A percentile compares a stretch with the other conserved stretches of the same genome.
Conservation (phyloP, 2,888 invertebrate species). For the Eledone cirrhosa region DNA sequence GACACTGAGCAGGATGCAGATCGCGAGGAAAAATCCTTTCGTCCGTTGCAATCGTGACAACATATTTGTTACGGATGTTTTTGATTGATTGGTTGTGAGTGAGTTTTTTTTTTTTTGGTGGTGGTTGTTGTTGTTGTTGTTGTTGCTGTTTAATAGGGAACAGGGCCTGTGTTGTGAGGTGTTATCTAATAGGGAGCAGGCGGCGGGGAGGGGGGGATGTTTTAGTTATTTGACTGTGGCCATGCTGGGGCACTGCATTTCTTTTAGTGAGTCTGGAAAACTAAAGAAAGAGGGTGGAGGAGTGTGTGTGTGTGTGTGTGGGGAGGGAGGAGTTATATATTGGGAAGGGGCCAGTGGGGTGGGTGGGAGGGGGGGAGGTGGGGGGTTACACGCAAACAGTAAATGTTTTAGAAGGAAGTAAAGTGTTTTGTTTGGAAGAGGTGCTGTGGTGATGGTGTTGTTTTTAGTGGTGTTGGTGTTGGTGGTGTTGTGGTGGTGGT, state of each 20-base stretch:
- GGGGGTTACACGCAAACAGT: too few relatives aligned
- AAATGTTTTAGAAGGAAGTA: too few relatives aligned
- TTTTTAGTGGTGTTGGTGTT: too few relatives aligned
- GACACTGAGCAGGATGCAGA: conserved; percentile 30
- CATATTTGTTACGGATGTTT: not conserved
- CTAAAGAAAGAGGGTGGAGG: not conserved
- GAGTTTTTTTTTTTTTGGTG: not conserved
- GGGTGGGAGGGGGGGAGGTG: too few relatives aligned
- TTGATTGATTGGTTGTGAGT: not conserved
- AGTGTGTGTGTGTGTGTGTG: not conserved
- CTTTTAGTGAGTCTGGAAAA: not conserved
- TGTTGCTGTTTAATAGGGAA: not conserved
- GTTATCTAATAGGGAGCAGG: not conserved
- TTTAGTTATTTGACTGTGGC: too few relatives aligned
- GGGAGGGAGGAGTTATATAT: not conserved
- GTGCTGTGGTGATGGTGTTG: too few relatives aligned
- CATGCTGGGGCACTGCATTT: too few relatives aligned
- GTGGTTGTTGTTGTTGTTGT: not conserved
- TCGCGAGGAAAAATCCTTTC: conserved; percentile 33
- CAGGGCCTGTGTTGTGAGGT: not conserved
- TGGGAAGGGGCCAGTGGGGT: too few relatives aligned
- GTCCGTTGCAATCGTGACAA: conserved; percentile 33
- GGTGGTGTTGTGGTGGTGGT: too few relatives aligned
- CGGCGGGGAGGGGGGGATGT: too few relatives aligned
- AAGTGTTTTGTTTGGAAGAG: too few relatives aligned